A percentile compares a stretch with the other conserved stretches of the same genome.
Evolutionary conservation across 2,113 vertebrate species (phyloP).

Genomic region (Stercorarius parasiticus): DNA sequence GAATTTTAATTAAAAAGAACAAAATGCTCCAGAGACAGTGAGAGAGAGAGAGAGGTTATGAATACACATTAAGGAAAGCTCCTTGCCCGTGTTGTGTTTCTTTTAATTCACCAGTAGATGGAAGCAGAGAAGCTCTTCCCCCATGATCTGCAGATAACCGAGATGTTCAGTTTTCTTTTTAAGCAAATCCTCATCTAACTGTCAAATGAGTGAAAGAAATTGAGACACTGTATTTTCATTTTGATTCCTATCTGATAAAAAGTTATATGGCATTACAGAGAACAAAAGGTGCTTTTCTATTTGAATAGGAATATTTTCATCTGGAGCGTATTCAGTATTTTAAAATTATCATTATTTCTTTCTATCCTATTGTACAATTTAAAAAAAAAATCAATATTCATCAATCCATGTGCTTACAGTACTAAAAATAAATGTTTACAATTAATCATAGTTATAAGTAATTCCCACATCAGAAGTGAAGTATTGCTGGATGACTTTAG

Average conservation of each 20-base stretch:
- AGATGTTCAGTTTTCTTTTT: not conserved
- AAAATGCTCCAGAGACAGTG: not conserved
- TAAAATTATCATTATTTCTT: not conserved
- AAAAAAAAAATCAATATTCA: not conserved
- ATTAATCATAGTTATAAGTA: not conserved
- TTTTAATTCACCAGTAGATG: not conserved
- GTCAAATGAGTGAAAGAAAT: not conserved
- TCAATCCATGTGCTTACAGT: not conserved
- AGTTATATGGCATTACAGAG: not conserved
- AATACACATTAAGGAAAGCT: not conserved
- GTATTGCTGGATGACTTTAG: not conserved
- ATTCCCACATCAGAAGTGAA: not conserved
- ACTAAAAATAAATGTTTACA: not conserved
- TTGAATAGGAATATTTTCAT: not conserved
- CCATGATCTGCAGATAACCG: not conserved
- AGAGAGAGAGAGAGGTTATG: not conserved
- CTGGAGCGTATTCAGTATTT: not conserved
- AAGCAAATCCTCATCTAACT: fast-evolving
- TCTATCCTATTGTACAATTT: not conserved
- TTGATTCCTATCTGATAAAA: slow-evolving; percentile 28
- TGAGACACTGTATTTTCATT: slow-evolving; percentile 33
- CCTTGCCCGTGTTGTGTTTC: not conserved
- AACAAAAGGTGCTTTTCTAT: not conserved
- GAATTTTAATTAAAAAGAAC: not conserved
- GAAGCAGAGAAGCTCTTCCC: not conserved